These are phyloP conservation scores for Deilephila porcellus DNA, from an alignment of 2,888 invertebrate species.

Conservation along the genomic window DNA sequence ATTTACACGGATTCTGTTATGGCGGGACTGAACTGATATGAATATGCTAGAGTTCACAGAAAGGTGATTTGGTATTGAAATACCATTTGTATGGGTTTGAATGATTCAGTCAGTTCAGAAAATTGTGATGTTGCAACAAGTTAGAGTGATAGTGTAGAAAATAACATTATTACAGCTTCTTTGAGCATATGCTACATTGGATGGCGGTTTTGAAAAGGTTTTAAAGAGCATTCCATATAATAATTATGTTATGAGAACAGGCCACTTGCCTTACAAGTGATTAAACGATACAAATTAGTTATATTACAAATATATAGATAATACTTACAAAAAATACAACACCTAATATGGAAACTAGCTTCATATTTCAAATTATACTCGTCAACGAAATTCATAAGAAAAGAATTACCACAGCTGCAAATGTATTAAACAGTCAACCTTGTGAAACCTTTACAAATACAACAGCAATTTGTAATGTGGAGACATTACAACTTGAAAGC, in stretches of 20 bases:
- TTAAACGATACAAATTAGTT: no score
- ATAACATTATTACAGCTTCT: neutral
- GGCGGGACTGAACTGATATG: slow-evolving; percentile 4
- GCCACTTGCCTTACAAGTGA: no score
- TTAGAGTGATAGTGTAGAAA: neutral
- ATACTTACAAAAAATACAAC: no score
- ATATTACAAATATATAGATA: no score
- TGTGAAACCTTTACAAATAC: neutral
- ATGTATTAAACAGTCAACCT: neutral
- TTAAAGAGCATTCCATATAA: no score
- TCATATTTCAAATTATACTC: no score
- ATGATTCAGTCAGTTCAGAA: neutral
- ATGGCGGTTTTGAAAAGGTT: no score
- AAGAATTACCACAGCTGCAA: no score
- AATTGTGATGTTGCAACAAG: neutral
- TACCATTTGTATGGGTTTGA: neutral
- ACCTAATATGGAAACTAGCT: no score
- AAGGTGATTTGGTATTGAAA: slow-evolving; percentile 9
- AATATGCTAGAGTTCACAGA: slow-evolving; percentile 6
- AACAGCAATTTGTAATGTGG: neutral
- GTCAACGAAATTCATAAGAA: no score
- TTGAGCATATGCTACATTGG: no score
- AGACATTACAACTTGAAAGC: neutral
- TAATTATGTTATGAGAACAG: no score
- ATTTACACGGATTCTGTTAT: neutral